These are phyloP conservation scores for Phaonia tiefii DNA, from an alignment of 2,888 invertebrate genomes.

Conservation along the genomic window DNA sequence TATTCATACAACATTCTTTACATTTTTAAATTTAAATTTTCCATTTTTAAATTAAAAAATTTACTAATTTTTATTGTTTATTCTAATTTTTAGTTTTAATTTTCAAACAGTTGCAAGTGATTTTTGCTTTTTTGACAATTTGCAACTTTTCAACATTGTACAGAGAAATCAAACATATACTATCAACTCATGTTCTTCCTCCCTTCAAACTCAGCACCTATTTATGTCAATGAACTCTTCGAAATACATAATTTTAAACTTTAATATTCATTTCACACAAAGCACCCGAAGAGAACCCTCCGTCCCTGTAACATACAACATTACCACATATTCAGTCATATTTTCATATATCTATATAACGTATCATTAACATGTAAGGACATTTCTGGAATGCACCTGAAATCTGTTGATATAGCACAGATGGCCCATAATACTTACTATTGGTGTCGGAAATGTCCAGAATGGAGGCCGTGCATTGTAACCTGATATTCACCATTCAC, in stretches of 20 bases:
- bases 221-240: slow-evolving; percentile 26
- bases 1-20: too few relatives aligned
- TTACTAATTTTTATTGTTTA: not conserved
- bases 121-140: slow-evolving; percentile 49
- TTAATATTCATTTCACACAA: not conserved
- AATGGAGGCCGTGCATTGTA: not conserved
- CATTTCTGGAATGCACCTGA: not conserved
- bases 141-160: slow-evolving; percentile 27
- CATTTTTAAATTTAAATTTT: too few relatives aligned
- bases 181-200: too few relatives aligned
- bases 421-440: too few relatives aligned
- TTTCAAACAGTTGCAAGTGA: slow-evolving; percentile 50
- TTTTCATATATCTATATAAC: too few relatives aligned
- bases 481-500: slow-evolving; percentile 5
- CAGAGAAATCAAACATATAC: slow-evolving; percentile 9
- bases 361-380: not conserved
- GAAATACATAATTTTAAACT: not conserved
- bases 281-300: not conserved
- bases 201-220: slow-evolving; percentile 10
- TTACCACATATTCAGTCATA: too few relatives aligned
- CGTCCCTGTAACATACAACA: too few relatives aligned
- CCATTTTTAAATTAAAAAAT: too few relatives aligned
- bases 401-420: not conserved
- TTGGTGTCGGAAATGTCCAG: too few relatives aligned
- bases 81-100: not conserved